Conservation (phyloP, 2,797 vertebrate genomes). For the Syngnathus acus region DNA sequence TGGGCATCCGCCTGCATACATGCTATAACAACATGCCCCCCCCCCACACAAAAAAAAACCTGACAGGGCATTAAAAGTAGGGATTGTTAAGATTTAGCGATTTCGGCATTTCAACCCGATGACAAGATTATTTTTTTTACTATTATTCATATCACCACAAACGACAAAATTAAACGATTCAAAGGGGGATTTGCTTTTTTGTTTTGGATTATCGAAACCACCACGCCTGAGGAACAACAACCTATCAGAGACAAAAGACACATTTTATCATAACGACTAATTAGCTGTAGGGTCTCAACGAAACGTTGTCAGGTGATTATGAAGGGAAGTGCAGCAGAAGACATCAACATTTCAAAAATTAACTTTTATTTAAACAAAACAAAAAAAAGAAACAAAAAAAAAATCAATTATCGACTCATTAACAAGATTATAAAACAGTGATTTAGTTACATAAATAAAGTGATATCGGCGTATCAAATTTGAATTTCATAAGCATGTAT, state of each 20-base stretch:
- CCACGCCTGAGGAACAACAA: too few relatives aligned
- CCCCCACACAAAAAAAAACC: too few relatives aligned
- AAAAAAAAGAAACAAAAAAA: conserved; percentile 55
- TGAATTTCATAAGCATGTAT: conserved; percentile 99
- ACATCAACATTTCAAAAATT: conserved; percentile 79
- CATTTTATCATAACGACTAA: too few relatives aligned
- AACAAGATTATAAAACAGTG: conserved; percentile 99
- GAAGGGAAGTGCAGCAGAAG: background rate
- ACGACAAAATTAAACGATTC: background rate
- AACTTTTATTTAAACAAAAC: conserved; percentile 99
- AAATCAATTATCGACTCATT: conserved; percentile 91
- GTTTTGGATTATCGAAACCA: too few relatives aligned
- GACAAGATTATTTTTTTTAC: background rate
- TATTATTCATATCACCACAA: background rate
- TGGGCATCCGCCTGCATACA: conserved; percentile 16
- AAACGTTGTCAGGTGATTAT: too few relatives aligned
- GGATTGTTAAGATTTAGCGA: too few relatives aligned
- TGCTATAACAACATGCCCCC: conserved; percentile 22
- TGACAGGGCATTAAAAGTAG: too few relatives aligned
- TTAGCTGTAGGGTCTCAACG: too few relatives aligned
- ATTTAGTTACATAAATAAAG: conserved; percentile 99
- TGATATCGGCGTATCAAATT: conserved; percentile 99
- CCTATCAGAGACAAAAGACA: too few relatives aligned
- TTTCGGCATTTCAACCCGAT: background rate
- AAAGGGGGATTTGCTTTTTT: too few relatives aligned